Base-by-base conservation (phyloP, 2,113 vertebrate genomes). In the Dryoscopus gambensis region DNA sequence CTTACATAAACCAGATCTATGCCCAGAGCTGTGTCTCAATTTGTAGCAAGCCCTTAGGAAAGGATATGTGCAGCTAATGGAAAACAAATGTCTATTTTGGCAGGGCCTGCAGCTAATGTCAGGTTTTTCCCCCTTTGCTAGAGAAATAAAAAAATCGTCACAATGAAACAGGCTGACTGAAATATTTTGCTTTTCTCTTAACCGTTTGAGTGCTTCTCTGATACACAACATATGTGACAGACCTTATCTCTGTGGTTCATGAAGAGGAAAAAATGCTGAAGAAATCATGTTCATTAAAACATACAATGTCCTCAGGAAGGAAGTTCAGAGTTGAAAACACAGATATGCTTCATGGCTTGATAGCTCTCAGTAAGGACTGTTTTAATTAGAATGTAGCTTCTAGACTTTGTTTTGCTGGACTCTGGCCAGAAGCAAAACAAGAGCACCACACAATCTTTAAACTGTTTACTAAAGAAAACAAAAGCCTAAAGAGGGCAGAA, bases 21-120 rank as follows among this genome's bases (percentile, higher is more conserved):
- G 75, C 70, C 47, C 65, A 88, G 67, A 94, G 82, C 47, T 87
- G 83, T 14, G 22, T 83, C 81, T 89, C 59, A 89, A 85, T 79
- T 92, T 10, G 7, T 25, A 49, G 74, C 64, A 86, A 97, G 94
- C 96, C 95, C 87, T 52, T 76, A 96, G 96, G 96, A 96, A 94
- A 80, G 64, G 50, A 80, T 90, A 91, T 71, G 49, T 89, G 79
- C 90, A 94, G 86, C 82, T 97, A 98, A 98, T 95, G 95, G 90
- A 95, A 97, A 98, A 90, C 98, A 98, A 97, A 97, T 98, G 98
- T 94, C 97, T 87, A 2, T 87, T 97, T 97, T 98, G 98, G 98
- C 98, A 97, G 42, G 25, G 84, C 90, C 59, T 60, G 11, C 37
- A 86, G 88, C 93, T 97, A 96, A 97, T 75, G 40, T 98, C 95